Conservation (phyloP, 2,888 invertebrate species). For the Zelleria hepariella region DNA sequence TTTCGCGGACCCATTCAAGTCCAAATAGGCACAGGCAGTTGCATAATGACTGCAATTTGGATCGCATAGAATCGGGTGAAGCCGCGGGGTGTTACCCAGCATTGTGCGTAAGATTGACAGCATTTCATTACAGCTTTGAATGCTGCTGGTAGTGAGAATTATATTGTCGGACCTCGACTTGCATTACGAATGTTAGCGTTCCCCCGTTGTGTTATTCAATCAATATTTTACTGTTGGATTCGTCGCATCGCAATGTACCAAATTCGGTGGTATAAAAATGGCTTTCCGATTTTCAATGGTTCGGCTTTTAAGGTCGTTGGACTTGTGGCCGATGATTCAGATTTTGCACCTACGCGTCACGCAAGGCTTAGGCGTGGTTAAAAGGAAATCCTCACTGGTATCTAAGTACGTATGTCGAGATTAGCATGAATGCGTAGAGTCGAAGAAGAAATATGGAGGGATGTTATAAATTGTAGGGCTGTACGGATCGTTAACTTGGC, state of each 20-base stretch:
- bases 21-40: slow-evolving; percentile 31
- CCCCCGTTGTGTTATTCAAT: background rate
- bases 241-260: background rate
- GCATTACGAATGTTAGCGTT: background rate
- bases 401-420: slow-evolving; percentile 16
- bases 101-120: slow-evolving; percentile 22
- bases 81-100: slow-evolving; percentile 12
- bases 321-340: slow-evolving; percentile 31
- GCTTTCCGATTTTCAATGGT: background rate
- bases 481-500: slow-evolving; percentile 26
- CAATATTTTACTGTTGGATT: background rate
- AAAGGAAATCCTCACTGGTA: slow-evolving; percentile 32
- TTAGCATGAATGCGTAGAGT: slow-evolving; percentile 14
- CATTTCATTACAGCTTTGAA: slow-evolving; percentile 6
- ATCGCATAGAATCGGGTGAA: slow-evolving; percentile 28
- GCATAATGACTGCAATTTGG: slow-evolving; percentile 54
- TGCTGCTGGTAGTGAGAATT: background rate
- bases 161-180: background rate
- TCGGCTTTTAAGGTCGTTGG: slow-evolving; percentile 7
- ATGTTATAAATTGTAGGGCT: background rate
- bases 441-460: slow-evolving; percentile 1
- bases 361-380: slow-evolving; percentile 41
- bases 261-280: background rate
- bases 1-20: slow-evolving; percentile 17
- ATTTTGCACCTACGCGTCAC: slow-evolving; percentile 31